Conservation (phyloP, 1,140 invertebrate species). For the Drosophila bocqueti region DNA sequence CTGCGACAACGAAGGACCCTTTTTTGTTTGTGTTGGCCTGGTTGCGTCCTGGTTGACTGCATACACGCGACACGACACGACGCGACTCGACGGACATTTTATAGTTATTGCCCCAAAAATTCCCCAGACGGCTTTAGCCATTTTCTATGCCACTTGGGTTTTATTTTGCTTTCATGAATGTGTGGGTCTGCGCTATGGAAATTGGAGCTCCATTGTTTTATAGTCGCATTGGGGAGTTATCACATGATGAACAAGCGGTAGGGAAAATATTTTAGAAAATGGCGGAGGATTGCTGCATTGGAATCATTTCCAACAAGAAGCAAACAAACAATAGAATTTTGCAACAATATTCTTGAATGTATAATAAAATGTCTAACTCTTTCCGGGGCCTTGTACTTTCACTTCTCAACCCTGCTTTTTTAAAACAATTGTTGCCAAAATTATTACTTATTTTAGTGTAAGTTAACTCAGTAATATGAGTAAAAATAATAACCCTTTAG, state of each 20-base stretch:
- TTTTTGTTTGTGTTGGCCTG: constrained; percentile 35
- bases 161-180: constrained; percentile 69
- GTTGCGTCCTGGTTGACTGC: constrained; percentile 59
- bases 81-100: constrained; percentile 66
- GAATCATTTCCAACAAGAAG: background rate
- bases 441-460: background rate
- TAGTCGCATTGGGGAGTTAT: constrained; percentile 53
- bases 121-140: constrained; percentile 75
- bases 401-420: too few relatives aligned
- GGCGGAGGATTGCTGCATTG: background rate
- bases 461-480: too few relatives aligned
- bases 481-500: too few relatives aligned
- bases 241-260: constrained; percentile 58
- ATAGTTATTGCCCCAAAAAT: constrained; percentile 79
- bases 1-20: constrained; percentile 61
- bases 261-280: constrained; percentile 3
- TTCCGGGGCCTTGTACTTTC: too few relatives aligned
- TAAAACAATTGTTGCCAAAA: too few relatives aligned
- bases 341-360: background rate
- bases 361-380: background rate
- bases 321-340: background rate
- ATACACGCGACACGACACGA: constrained; percentile 71
- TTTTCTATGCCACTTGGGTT: constrained; percentile 73
- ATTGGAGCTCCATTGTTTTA: constrained; percentile 77
- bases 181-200: constrained; percentile 50